Evolutionary conservation across 2,797 vertebrate species (phyloP).

Genomic region (Buceros bicornis): DNA sequence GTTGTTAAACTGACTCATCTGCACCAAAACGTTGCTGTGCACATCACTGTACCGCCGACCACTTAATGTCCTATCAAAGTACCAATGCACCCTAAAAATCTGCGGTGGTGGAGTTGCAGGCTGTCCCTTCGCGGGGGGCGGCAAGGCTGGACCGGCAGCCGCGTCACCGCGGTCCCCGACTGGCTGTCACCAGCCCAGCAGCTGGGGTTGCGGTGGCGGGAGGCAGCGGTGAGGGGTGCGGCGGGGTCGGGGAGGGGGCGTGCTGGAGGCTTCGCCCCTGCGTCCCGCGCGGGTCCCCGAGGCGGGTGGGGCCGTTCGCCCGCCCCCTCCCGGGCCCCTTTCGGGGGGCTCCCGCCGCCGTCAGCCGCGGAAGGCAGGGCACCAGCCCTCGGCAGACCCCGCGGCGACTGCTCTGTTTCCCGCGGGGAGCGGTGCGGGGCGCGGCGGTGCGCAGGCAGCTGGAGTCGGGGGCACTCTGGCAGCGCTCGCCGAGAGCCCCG

Average conservation of each 20-base stretch:
- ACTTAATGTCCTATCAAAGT: fast-evolving
- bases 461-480: neutral
- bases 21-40: fast-evolving
- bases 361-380: neutral
- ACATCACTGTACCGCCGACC: fast-evolving
- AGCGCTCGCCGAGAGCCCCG: fast-evolving
- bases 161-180: neutral
- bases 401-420: no score
- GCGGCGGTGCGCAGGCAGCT: neutral
- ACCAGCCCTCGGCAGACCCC: neutral
- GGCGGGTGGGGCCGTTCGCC: neutral
- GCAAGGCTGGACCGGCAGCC: no score
- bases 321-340: no score
- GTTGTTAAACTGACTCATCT: fast-evolving
- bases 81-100: neutral
- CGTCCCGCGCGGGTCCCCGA: neutral
- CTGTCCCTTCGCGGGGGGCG: no score
- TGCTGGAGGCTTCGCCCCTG: no score
- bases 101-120: no score
- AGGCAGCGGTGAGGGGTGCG: neutral
- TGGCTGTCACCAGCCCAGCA: no score
- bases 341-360: neutral
- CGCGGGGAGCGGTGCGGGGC: no score
- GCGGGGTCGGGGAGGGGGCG: neutral
- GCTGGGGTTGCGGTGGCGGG: neutral